These are phyloP conservation scores for Cryptoblepharus egeriae DNA, from an alignment of 2,797 vertebrate genomes.

Conservation along the genomic window DNA sequence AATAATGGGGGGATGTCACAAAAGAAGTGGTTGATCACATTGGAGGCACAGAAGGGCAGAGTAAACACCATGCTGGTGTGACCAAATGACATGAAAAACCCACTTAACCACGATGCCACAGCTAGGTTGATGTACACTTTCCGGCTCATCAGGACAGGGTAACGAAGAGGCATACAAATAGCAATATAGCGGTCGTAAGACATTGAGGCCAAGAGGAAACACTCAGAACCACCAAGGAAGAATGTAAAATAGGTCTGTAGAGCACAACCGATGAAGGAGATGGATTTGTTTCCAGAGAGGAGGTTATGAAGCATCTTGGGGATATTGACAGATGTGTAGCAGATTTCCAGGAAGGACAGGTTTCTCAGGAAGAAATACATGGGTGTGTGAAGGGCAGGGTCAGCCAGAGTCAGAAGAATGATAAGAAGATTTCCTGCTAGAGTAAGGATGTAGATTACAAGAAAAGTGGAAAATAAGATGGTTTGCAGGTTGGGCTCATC, in stretches of 20 bases:
- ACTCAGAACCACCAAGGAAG: constrained; percentile 36
- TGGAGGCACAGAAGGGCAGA: constrained; percentile 45
- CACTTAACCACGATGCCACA: constrained; percentile 24
- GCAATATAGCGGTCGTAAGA: constrained; percentile 32
- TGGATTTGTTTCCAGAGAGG: constrained; percentile 35
- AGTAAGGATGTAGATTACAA: constrained; percentile 50
- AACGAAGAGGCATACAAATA: constrained; percentile 27
- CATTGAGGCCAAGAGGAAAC: constrained; percentile 34
- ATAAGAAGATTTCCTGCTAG: constrained; percentile 55
- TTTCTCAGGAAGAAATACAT: constrained; percentile 70
- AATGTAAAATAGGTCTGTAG: constrained; percentile 36
- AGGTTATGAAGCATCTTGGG: constrained; percentile 59
- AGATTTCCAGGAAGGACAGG: constrained; percentile 61
- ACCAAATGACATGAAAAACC: constrained; percentile 32
- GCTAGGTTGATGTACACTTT: neutral
- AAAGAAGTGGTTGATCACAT: constrained; percentile 53
- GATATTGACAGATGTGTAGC: constrained; percentile 52
- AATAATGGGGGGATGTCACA: constrained; percentile 57
- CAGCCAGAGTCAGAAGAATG: constrained; percentile 45
- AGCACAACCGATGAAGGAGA: constrained; percentile 41
- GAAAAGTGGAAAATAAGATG: constrained; percentile 45
- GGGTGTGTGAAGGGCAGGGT: constrained; percentile 38
- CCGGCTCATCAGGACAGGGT: constrained; percentile 2
- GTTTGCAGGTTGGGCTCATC: constrained; percentile 41
- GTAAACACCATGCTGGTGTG: constrained; percentile 30